Percentiles rank a stretch among this genome's conserved stretches.
phyloP scores from a whole-genome alignment of 64 coral and sea anemone species.

The Stylophora pistillata region DNA sequence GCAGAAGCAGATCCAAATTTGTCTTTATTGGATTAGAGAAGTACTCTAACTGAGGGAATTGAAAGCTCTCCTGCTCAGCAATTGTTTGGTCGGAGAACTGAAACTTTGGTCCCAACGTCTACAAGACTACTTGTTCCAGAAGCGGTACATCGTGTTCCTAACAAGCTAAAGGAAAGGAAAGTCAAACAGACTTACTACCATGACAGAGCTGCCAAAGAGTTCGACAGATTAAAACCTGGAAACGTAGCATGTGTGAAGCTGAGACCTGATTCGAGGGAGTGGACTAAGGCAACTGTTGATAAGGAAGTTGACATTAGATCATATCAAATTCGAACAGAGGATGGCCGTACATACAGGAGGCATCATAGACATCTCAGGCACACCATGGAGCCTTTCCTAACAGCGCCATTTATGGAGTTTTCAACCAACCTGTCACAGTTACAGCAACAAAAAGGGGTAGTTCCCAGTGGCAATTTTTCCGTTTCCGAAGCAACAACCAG shows the following conservation, averaged over 20 bases:
- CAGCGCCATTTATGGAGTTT: not conserved
- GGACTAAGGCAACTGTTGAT: conserved; percentile 17
- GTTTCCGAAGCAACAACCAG: not conserved
- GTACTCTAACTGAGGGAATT: conserved; percentile 22
- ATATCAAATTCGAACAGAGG: conserved; percentile 20
- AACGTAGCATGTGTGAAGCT: conserved; percentile 14
- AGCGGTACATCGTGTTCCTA: not conserved
- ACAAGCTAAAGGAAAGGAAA: not conserved
- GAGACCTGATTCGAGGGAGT: not conserved
- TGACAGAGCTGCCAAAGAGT: not conserved
- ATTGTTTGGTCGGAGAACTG: conserved; percentile 21
- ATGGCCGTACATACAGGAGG: conserved; percentile 8
- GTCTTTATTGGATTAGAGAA: conserved; percentile 3
- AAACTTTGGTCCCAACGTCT: conserved; percentile 4
- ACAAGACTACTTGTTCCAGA: conserved; percentile 18
- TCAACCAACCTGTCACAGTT: not conserved
- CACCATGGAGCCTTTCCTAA: not conserved
- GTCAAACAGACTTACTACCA: conserved; percentile 10
- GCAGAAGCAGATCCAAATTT: conserved; percentile 7
- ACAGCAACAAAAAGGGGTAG: not conserved
- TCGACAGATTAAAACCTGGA: conserved; percentile 30
- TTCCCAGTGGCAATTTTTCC: not conserved
- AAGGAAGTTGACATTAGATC: conserved; percentile 31
- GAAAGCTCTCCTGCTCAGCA: conserved; percentile 11
- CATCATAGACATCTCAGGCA: conserved; percentile 10